These are phyloP conservation scores for Herpailurus yagouaroundi DNA, from an alignment of 2,113 vertebrate species.

Conservation along the genomic window DNA sequence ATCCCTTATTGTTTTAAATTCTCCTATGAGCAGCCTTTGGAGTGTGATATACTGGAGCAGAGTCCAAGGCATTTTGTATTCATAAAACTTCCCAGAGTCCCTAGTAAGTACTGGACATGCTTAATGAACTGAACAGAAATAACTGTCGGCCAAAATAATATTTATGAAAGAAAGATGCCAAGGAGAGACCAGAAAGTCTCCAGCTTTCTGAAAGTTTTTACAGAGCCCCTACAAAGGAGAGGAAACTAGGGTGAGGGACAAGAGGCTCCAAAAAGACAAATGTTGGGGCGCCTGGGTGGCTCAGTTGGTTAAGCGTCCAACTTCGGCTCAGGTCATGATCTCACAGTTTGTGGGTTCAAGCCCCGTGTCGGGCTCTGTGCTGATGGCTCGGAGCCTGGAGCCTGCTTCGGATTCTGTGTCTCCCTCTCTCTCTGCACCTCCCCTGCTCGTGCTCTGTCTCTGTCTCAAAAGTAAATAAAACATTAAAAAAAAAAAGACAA, in stretches of 20 bases:
- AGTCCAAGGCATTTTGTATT: background rate
- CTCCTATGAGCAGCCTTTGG: background rate
- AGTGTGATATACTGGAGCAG: background rate
- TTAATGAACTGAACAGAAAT: background rate
- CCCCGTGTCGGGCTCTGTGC: no score
- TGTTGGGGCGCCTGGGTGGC: background rate
- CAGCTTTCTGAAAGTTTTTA: background rate
- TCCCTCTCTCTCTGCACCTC: no score
- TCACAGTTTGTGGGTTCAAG: no score
- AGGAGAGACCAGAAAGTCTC: background rate
- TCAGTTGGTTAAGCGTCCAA: no score
- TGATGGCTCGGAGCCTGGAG: no score
- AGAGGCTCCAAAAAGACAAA: background rate
- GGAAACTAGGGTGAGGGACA: background rate
- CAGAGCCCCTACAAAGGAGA: background rate
- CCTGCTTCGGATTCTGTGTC: no score
- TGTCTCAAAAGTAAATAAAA: no score
- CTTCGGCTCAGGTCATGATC: no score
- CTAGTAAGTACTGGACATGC: background rate
- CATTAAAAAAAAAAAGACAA: background rate
- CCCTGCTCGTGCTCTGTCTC: no score
- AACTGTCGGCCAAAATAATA: background rate
- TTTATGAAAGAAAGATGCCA: background rate
- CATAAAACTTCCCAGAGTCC: background rate
- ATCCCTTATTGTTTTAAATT: background rate